Evolutionary conservation across 1,140 invertebrate species (phyloP).

Genomic region (Brachionus rotundiformis): DNA sequence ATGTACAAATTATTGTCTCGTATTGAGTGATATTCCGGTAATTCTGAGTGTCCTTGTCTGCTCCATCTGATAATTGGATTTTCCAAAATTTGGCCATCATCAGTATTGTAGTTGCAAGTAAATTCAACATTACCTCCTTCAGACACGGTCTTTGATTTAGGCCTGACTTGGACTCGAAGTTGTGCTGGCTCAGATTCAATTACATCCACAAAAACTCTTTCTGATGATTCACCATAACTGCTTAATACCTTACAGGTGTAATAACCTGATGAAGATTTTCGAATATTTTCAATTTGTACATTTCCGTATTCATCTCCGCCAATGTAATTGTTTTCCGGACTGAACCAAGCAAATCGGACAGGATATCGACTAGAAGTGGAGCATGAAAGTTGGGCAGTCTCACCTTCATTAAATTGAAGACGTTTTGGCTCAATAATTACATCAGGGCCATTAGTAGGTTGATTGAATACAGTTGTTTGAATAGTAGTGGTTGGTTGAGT

Average conservation of each 20-base stretch:
- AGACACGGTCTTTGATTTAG: constrained; percentile 33
- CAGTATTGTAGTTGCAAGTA: neutral
- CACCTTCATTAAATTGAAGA: neutral
- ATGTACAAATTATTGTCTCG: neutral
- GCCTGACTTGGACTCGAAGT: constrained; percentile 19
- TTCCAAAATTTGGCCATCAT: constrained; percentile 1
- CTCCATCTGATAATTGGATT: constrained; percentile 26
- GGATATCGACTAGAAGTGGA: neutral
- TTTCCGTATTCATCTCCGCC: constrained; percentile 8
- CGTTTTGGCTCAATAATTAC: neutral
- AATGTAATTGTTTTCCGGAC: constrained; percentile 3
- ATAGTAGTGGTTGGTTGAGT: neutral
- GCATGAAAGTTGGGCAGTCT: neutral
- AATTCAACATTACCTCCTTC: constrained; percentile 22
- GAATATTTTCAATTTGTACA: constrained; percentile 14
- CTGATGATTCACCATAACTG: neutral
- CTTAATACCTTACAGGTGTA: constrained; percentile 8
- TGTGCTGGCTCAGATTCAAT: neutral
- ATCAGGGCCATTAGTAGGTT: neutral
- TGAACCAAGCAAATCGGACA: neutral
- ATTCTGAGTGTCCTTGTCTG: neutral
- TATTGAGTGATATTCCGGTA: constrained; percentile 14
- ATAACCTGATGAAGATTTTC: neutral
- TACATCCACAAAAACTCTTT: neutral
- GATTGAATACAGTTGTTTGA: neutral